Conservation (phyloP, 2,113 vertebrate genomes). For the Xiphorhynchus elegans region DNA sequence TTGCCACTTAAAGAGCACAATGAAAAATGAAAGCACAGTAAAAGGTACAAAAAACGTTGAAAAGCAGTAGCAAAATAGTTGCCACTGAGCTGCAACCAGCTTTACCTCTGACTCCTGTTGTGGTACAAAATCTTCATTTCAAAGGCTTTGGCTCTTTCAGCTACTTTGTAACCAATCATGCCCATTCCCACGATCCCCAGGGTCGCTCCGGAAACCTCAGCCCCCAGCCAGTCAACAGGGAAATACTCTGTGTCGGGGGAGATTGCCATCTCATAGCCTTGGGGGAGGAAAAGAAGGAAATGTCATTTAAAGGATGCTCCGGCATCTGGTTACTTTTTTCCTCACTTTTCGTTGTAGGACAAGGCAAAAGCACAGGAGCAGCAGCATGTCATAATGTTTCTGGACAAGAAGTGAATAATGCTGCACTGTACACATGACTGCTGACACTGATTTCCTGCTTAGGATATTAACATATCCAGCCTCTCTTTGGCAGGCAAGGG, state of each 20-base stretch:
- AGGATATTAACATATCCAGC: background rate
- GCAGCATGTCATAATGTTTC: background rate
- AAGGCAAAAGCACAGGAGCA: background rate
- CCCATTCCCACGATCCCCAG: slow-evolving; percentile 79
- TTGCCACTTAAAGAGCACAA: background rate
- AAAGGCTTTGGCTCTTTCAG: slow-evolving; percentile 72
- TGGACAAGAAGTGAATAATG: background rate
- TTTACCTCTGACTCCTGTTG: slow-evolving; percentile 75
- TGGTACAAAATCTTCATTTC: slow-evolving; percentile 80
- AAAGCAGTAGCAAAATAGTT: background rate
- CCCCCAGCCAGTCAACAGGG: slow-evolving; percentile 47
- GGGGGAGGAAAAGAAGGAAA: background rate
- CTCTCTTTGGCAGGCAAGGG: background rate
- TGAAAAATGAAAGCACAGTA: background rate
- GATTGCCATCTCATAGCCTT: slow-evolving; percentile 65
- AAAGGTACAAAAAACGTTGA: background rate
- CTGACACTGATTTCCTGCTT: background rate
- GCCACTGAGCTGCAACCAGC: background rate
- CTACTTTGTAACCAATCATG: slow-evolving; percentile 72
- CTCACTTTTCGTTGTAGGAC: background rate
- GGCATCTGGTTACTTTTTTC: background rate
- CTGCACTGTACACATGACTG: background rate
- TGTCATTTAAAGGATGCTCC: background rate
- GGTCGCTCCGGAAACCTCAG: slow-evolving; percentile 64
- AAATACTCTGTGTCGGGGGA: slow-evolving; percentile 54